These are phyloP conservation scores for Magallana gigas DNA, from an alignment of 1,140 invertebrate genomes.

Conservation along the genomic window DNA sequence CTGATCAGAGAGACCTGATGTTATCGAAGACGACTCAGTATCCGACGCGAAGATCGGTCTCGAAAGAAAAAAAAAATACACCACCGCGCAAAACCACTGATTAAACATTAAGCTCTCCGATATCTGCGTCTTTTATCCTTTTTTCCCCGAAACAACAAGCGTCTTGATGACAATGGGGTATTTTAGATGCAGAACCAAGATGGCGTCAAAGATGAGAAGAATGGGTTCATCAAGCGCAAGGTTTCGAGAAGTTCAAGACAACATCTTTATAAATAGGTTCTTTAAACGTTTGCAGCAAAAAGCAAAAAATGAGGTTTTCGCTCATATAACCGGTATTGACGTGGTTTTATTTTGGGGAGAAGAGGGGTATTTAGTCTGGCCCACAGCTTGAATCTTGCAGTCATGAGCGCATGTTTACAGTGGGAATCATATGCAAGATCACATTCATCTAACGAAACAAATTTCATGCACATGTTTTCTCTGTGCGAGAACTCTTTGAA, in stretches of 20 bases:
- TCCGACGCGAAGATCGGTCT: not conserved
- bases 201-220: constrained; percentile 30
- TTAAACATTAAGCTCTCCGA: not conserved
- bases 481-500: constrained; percentile 1
- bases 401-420: constrained; percentile 4
- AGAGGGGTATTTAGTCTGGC: not conserved
- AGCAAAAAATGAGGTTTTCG: too few relatives aligned
- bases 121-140: not conserved
- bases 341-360: not conserved
- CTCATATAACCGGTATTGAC: too few relatives aligned
- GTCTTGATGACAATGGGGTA: not conserved
- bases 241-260: not conserved
- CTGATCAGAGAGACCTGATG: constrained; percentile 8
- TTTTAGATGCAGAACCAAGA: not conserved
- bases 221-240: constrained; percentile 4
- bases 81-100: constrained; percentile 4
- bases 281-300: too few relatives aligned
- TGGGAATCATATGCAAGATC: constrained; percentile 19
- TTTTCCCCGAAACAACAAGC: constrained; percentile 1
- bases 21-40: constrained; percentile 19
- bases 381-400: not conserved
- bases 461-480: constrained; percentile 27
- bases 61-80: not conserved
- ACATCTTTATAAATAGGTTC: too few relatives aligned
- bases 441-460: constrained; percentile 24